phyloP scores from a whole-genome alignment of 2,888 invertebrate species.

The Colostygia pectinataria region DNA sequence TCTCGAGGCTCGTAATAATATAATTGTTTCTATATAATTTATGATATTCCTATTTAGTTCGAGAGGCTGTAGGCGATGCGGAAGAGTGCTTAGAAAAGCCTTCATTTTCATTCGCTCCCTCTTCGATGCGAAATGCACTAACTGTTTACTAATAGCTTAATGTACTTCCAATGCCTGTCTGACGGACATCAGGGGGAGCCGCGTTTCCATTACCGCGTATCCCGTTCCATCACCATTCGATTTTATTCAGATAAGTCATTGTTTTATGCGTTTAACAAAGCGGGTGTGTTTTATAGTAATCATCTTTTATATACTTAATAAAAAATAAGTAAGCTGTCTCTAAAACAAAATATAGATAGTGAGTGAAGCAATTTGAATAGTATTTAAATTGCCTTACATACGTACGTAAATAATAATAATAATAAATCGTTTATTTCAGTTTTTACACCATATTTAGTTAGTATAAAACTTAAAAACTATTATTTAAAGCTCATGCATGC shows the following conservation, averaged over 20 bases:
- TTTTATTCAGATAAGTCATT: conserved; percentile 11
- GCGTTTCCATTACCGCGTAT: conserved; percentile 22
- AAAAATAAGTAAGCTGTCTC: too few relatives aligned
- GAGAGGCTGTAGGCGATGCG: conserved; percentile 20
- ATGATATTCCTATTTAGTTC: conserved; percentile 11
- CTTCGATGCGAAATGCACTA: conserved; percentile 48
- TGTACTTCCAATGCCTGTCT: conserved; percentile 63
- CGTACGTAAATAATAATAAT: too few relatives aligned
- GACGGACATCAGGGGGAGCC: conserved; percentile 50
- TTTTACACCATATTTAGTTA: too few relatives aligned
- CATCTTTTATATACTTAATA: too few relatives aligned
- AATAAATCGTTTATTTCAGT: too few relatives aligned
- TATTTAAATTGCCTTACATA: too few relatives aligned
- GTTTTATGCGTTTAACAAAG: too few relatives aligned
- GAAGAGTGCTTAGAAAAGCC: conserved; percentile 11
- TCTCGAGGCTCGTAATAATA: conserved; percentile 16
- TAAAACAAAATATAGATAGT: too few relatives aligned
- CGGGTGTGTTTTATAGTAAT: too few relatives aligned
- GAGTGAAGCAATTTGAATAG: too few relatives aligned
- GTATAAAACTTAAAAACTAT: too few relatives aligned
- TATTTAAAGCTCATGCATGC: conserved; percentile 9
- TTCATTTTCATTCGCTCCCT: conserved; percentile 22
- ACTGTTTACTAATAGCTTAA: conserved; percentile 74
- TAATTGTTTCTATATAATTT: conserved; percentile 27
- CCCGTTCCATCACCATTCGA: too few relatives aligned